Conservation (phyloP, 2,888 invertebrate genomes). For the Drosophila recens region DNA sequence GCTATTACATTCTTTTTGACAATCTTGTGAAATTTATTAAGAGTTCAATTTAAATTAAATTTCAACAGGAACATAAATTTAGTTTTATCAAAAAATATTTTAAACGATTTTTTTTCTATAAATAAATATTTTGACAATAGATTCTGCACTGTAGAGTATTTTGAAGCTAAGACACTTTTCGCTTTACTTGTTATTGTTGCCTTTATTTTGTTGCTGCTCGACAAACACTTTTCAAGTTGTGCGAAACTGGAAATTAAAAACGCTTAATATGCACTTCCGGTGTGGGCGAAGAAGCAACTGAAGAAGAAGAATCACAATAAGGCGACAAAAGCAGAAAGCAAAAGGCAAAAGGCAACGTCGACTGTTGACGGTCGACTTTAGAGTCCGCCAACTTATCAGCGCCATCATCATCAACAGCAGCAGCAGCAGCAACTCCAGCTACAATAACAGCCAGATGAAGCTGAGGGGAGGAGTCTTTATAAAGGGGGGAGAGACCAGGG, state of each 20-base stretch:
- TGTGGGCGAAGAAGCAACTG: constrained; percentile 33
- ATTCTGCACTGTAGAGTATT: neutral
- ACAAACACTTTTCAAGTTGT: constrained; percentile 63
- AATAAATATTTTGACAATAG: too few species aligned
- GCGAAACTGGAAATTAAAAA: constrained; percentile 76
- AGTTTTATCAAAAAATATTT: too few species aligned
- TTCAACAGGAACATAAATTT: neutral
- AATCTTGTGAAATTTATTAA: neutral
- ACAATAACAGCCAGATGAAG: constrained; percentile 16
- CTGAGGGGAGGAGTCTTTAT: neutral
- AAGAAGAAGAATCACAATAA: neutral
- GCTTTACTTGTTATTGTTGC: constrained; percentile 18
- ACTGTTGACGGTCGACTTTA: constrained; percentile 24
- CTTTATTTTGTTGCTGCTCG: constrained; percentile 16
- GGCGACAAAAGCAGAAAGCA: constrained; percentile 29
- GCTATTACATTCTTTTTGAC: too few species aligned
- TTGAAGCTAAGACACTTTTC: neutral
- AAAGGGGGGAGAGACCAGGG: neutral
- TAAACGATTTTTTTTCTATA: too few species aligned
- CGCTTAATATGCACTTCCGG: constrained; percentile 74
- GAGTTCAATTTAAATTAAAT: neutral
- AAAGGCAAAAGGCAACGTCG: constrained; percentile 9
- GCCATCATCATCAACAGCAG: constrained; percentile 45
- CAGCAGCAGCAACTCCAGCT: constrained; percentile 16
- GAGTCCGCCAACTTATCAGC: constrained; percentile 57